Evolutionary conservation across 1,140 invertebrate genomes (phyloP).

Genomic region (Heliconius melpomene): DNA sequence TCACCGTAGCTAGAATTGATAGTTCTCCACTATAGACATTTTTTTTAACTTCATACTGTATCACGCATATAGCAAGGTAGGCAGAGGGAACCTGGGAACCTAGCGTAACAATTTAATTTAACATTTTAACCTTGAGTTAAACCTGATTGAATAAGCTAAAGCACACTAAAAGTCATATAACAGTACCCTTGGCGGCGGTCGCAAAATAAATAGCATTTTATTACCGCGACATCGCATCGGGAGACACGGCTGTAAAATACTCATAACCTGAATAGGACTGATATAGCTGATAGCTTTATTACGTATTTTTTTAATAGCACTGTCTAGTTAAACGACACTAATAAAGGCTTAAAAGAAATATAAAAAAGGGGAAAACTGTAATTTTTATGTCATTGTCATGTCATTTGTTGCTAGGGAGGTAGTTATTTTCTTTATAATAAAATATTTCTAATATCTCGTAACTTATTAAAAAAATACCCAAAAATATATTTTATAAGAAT

Average conservation of each 20-base stretch:
- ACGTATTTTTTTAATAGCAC: not conserved
- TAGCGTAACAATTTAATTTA: not conserved
- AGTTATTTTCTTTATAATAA: too few species aligned
- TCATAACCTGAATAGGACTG: constrained; percentile 21
- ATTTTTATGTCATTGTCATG: too few species aligned
- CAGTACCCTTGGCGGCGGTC: not conserved
- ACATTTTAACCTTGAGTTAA: not conserved
- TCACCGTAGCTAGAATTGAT: too few species aligned
- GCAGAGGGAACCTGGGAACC: not conserved
- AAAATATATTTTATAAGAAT: too few species aligned
- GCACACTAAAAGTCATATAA: constrained; percentile 20
- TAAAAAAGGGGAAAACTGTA: not conserved
- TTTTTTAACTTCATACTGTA: not conserved
- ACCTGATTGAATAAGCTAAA: not conserved
- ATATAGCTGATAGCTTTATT: constrained; percentile 13
- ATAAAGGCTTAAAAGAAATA: not conserved
- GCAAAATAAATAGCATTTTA: constrained; percentile 29
- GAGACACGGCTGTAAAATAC: constrained; percentile 22
- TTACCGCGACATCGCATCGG: not conserved
- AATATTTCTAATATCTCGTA: too few species aligned
- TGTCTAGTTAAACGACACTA: constrained; percentile 1
- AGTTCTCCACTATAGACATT: too few species aligned
- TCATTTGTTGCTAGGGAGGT: too few species aligned
- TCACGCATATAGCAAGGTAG: not conserved
- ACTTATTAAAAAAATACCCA: too few species aligned